A percentile compares a stretch with the other conserved stretches of the same genome.
phyloP scores from a whole-genome alignment of 2,113 vertebrate genomes.

The Aldabrachelys gigantea region DNA sequence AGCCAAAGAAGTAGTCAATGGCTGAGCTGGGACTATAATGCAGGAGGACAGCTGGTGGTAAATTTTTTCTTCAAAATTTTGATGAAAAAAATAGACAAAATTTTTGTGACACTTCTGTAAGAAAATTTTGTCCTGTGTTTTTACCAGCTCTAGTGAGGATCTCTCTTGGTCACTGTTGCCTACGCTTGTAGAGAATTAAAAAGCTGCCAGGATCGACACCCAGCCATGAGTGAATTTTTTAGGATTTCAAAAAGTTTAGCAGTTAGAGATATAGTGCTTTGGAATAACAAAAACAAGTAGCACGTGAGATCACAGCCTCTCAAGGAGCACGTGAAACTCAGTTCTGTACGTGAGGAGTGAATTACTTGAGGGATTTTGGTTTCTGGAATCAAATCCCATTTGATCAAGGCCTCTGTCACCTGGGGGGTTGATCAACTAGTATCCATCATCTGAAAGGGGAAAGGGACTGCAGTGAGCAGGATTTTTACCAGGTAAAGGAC shows the following conservation, averaged over 20 bases:
- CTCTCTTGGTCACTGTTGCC: background rate
- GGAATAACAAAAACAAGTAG: background rate
- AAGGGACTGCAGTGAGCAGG: background rate
- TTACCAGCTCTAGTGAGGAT: background rate
- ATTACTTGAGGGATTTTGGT: background rate
- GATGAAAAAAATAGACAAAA: background rate
- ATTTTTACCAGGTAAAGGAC: background rate
- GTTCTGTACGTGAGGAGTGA: background rate
- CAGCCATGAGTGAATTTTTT: background rate
- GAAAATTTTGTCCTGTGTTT: background rate
- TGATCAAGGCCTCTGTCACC: background rate
- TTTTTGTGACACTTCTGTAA: background rate
- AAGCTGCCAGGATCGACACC: background rate
- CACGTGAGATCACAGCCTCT: background rate
- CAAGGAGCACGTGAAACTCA: background rate
- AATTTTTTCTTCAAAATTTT: background rate
- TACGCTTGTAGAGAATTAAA: background rate
- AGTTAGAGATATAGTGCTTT: background rate
- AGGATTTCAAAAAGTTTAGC: background rate
- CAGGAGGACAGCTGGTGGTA: background rate
- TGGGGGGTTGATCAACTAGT: background rate
- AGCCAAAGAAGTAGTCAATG: background rate
- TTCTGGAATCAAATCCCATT: background rate
- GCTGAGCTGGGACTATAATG: background rate
- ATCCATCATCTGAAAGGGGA: background rate